These are phyloP conservation scores for Scomber colias DNA, from an alignment of 2,113 vertebrate genomes.

Conservation along the genomic window DNA sequence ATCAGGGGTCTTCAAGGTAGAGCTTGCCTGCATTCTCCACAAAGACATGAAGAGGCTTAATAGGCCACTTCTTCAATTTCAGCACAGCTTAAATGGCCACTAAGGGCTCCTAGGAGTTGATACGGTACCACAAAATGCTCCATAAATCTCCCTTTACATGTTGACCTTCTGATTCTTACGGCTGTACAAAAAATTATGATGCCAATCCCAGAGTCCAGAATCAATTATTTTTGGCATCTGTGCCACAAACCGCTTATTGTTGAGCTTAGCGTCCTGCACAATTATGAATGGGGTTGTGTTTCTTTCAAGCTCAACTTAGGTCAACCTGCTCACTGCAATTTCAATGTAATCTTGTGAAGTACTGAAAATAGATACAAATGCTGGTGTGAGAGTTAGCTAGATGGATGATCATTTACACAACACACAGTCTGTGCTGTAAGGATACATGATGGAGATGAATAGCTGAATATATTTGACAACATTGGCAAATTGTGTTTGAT, in stretches of 20 bases:
- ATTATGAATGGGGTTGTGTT: background rate
- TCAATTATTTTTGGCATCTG: background rate
- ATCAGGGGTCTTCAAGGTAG: background rate
- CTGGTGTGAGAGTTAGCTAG: no score
- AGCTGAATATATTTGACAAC: background rate
- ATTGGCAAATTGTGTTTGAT: background rate
- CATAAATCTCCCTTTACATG: background rate
- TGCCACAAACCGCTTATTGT: slow-evolving; percentile 14
- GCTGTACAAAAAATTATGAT: background rate
- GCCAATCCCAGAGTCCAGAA: background rate
- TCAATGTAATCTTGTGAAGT: no score
- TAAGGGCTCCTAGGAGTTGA: background rate
- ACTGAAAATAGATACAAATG: no score
- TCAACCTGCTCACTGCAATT: background rate
- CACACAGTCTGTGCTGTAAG: background rate
- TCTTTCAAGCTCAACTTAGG: background rate
- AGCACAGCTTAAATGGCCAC: background rate
- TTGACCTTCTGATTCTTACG: background rate
- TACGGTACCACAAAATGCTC: background rate
- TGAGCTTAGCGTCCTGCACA: background rate
- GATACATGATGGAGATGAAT: background rate
- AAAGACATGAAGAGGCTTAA: background rate
- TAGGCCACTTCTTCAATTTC: background rate
- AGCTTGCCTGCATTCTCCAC: slow-evolving; percentile 5
- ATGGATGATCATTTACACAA: no score